Base-by-base conservation (phyloP, 2,888 invertebrate species). In the Trichogramma evanescens region DNA sequence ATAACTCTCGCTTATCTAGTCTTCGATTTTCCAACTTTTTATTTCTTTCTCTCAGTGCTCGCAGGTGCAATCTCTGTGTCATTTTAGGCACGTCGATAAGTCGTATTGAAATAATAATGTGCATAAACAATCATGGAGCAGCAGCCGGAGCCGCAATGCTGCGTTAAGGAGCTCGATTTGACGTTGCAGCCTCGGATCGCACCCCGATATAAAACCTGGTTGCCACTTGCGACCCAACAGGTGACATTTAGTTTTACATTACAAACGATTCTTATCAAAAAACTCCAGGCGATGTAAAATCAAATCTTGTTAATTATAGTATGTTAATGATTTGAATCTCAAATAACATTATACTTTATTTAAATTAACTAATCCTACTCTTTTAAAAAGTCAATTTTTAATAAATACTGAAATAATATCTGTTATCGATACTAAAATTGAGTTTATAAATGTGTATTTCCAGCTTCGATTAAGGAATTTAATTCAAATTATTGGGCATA, bases 151-250 rank as follows among this genome's bases (percentile, higher is more conserved):
- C 71, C 68, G 69, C 71, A 71, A 66, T 70, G 75, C 62, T 69
- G 74, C 63, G 71, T 77, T 70, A 74, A 69, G 66, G 77, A 77
- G 66, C 71, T 74, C 59, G 77, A 77, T 65, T 70, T 77, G 60
- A 77, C 76, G 48, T 66, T 77, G 50, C 78, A 78, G 64, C 75
- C 77, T 42, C 74, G 74, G n/a, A 71, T 71, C 44, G 74, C 76
- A 49, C 87, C 89, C 53, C 82, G 89, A 70, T 87, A 88, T 77
- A 86, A 88, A 72, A 85, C 88, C 78, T 91, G 90, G 89, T 83
- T 87, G 63, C 91, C 92, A 54, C 80, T 93, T 64, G 85, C 88
- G 52, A 89, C 92, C 13, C 93, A 93, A 77, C 94, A 94, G 82
- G 86, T 86, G 79, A 26, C 26, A 26, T 26, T 26, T 26, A 26